phyloP scores from a whole-genome alignment of 2,113 vertebrate genomes.

The Eidolon helvum region DNA sequence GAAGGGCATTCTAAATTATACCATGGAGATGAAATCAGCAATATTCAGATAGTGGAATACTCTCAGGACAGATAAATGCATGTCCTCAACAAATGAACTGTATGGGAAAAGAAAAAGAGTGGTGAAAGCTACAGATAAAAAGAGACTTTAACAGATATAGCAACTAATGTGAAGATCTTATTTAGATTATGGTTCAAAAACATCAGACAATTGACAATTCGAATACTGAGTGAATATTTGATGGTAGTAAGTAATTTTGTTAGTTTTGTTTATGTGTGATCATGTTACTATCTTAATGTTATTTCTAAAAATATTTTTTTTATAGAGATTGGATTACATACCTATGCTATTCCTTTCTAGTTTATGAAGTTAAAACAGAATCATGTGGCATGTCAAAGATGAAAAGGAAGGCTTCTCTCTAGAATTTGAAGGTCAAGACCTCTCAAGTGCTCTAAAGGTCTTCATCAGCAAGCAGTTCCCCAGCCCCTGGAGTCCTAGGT shows the following conservation, averaged over 20 bases:
- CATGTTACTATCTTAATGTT: neutral
- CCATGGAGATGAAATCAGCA: neutral
- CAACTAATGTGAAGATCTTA: neutral
- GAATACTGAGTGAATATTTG: neutral
- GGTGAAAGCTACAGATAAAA: neutral
- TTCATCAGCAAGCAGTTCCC: too few species aligned
- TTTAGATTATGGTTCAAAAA: neutral
- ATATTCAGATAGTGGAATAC: neutral
- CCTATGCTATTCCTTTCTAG: neutral
- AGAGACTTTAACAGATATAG: neutral
- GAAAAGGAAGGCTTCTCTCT: too few species aligned
- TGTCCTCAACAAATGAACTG: neutral
- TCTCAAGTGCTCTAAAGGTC: too few species aligned
- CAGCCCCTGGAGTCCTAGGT: too few species aligned
- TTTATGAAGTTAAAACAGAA: neutral
- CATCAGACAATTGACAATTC: neutral
- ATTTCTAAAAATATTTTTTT: neutral
- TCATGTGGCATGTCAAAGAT: neutral
- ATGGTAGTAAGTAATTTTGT: neutral
- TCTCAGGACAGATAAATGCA: neutral
- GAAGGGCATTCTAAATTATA: neutral
- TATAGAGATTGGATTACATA: neutral
- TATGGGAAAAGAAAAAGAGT: neutral
- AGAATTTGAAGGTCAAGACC: too few species aligned
- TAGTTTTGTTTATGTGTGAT: neutral